Evolutionary conservation across 2,888 invertebrate species (phyloP).

Genomic region (Gymnoscelis rufifasciata): DNA sequence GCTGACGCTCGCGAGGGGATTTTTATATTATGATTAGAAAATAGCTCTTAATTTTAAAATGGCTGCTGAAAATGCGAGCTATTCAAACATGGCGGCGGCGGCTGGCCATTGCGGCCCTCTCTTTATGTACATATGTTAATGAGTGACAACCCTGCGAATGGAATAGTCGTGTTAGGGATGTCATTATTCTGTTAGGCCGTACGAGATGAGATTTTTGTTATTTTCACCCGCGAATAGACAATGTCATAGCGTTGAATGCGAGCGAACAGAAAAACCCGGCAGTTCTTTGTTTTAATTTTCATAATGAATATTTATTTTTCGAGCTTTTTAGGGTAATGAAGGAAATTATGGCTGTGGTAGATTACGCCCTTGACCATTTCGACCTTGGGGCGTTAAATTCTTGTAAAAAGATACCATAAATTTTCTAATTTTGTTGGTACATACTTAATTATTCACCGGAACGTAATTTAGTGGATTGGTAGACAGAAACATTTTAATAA

Average conservation of each 20-base stretch:
- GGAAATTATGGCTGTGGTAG: slow-evolving; percentile 11
- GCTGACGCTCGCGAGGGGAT: neutral
- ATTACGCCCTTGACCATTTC: slow-evolving; percentile 14
- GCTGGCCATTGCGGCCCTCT: slow-evolving; percentile 55
- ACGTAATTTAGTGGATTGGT: neutral
- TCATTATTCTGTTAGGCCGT: slow-evolving; percentile 52
- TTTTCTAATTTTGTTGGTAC: neutral
- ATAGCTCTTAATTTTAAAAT: slow-evolving; percentile 67
- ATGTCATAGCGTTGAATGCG: slow-evolving; percentile 29
- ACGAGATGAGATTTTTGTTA: slow-evolving; percentile 46
- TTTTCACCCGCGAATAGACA: slow-evolving; percentile 53
- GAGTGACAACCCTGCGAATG: slow-evolving; percentile 73
- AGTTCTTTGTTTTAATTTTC: slow-evolving; percentile 18
- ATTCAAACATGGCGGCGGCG: slow-evolving; percentile 57
- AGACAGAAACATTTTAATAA: neutral
- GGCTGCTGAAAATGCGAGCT: slow-evolving; percentile 58
- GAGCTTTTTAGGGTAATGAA: slow-evolving; percentile 13
- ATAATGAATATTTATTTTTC: slow-evolving; percentile 23
- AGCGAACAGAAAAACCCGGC: slow-evolving; percentile 13
- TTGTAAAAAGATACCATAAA: slow-evolving; percentile 4
- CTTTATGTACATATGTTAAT: slow-evolving; percentile 75
- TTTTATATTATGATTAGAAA: slow-evolving; percentile 16
- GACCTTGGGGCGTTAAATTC: slow-evolving; percentile 8
- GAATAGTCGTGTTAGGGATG: slow-evolving; percentile 75
- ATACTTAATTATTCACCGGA: slow-evolving; percentile 2